Evolutionary conservation across 1,140 invertebrate genomes (phyloP).

Genomic region (Metaphire vulgaris): DNA sequence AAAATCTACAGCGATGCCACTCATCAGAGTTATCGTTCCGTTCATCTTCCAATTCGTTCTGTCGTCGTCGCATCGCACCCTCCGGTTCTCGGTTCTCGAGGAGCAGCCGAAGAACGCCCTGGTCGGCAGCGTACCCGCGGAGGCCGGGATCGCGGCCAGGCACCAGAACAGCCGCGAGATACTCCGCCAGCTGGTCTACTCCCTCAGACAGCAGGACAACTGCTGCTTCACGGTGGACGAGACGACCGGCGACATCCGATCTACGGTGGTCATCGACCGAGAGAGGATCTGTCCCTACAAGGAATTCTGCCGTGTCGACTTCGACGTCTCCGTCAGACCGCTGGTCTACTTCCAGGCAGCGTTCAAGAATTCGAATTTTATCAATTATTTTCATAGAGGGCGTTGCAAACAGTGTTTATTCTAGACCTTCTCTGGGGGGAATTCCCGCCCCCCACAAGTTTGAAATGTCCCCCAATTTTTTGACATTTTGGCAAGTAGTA

Average conservation of each 20-base stretch:
- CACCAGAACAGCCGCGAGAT: neutral
- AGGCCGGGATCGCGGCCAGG: neutral
- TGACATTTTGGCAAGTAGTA: no score
- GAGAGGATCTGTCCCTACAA: neutral
- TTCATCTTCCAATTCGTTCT: neutral
- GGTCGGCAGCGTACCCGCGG: neutral
- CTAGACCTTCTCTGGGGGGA: no score
- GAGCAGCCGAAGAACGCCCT: neutral
- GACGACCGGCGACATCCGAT: neutral
- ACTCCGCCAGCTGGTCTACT: neutral
- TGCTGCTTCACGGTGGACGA: neutral
- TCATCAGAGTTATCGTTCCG: no score
- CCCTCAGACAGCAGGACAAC: neutral
- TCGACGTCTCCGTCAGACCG: neutral
- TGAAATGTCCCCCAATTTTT: no score
- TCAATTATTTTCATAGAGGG: no score
- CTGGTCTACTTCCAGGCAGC: constrained; percentile 1
- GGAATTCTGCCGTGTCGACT: neutral
- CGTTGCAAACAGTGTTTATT: no score
- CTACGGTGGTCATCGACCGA: neutral
- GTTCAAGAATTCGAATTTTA: no score
- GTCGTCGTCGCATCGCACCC: neutral
- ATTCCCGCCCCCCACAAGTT: no score
- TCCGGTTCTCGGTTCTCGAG: neutral
- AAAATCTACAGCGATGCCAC: no score